A percentile compares a stretch with the other conserved stretches of the same genome.
These are phyloP conservation scores for Crotalus horridus DNA, from an alignment of 2,113 vertebrate species.

Conservation along the genomic window DNA sequence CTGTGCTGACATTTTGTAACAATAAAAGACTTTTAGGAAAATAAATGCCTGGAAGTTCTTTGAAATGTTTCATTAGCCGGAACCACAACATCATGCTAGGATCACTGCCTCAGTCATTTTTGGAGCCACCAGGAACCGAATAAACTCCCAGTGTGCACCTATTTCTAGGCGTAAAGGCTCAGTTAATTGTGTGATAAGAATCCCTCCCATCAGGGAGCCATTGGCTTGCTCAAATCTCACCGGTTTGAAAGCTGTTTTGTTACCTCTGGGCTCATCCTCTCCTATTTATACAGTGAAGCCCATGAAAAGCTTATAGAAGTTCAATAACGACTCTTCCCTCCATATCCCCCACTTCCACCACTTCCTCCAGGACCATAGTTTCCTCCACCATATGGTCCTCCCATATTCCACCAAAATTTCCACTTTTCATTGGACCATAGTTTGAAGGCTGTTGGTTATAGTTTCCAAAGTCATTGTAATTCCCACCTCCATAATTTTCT, in stretches of 20 bases:
- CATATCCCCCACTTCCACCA: constrained; percentile 82
- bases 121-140: too few relatives aligned
- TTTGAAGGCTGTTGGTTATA: constrained; percentile 82
- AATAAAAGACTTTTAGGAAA: too few relatives aligned
- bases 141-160: too few relatives aligned
- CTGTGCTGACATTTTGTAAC: too few relatives aligned
- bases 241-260: constrained; percentile 77
- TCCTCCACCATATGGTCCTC: constrained; percentile 78
- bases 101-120: too few relatives aligned
- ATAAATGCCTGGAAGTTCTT: too few relatives aligned
- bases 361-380: constrained; percentile 83
- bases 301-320: constrained; percentile 72
- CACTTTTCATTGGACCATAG: constrained; percentile 83
- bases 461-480: constrained; percentile 83
- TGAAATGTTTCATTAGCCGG: too few relatives aligned
- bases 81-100: too few relatives aligned
- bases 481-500: constrained; percentile 80
- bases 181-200: too few relatives aligned
- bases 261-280: constrained; percentile 89
- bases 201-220: too few relatives aligned
- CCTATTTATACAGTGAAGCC: constrained; percentile 80
- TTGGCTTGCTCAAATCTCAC: too few relatives aligned
- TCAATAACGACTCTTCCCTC: constrained; percentile 81
- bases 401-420: constrained; percentile 83
- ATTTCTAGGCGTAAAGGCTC: too few relatives aligned